Evolutionary conservation across 1,140 invertebrate genomes (phyloP), one percentile per base, ranked within the genome.

Genomic region (Tetraneura akinire): DNA sequence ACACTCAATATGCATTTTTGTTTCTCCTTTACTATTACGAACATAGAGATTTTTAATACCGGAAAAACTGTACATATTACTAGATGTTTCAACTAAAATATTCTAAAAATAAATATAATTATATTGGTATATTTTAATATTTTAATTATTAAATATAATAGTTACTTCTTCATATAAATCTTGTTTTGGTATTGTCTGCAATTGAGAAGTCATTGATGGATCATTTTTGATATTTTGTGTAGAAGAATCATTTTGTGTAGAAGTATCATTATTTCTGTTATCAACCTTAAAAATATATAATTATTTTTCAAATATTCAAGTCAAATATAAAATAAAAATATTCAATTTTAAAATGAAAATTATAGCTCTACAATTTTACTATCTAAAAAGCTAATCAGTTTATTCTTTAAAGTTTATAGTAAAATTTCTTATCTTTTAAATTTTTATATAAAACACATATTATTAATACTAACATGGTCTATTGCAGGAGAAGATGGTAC

Each of bases 1-100:
- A 62, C 74, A 78, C 29, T 37, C 55, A 29, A 37, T 29, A 78
- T 78, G 74, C 37, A 78, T 26, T 60, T 57, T 21, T 18, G 74
- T 78, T 78, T 78, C 74, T 18, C 74, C 74, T 78, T 78, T 78
- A 16, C 37, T 78, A 78, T 78, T 78, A 62, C 55, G 5, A 45
- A 1, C n/a, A n/a, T 62, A 78, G 8, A 60, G 1, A 78, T 78
- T 26, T 78, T 60, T 78, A 60, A 62, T 23, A 23, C 47, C 62
- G 29, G 23, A 18, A 60, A 37, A 37, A 37, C 32, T 37, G 3
- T 37, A 3, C 3, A 37, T 26, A 42, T 76, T 14, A 49, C 49
- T 49, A 49, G 23, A 70, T 42, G 13, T n/a, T 10, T 55, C 55
- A 21, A 37, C 26, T 42, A 14, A 21, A 53, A 42, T 29, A 42